These are phyloP conservation scores for Anser cygnoides DNA, from an alignment of 2,113 vertebrate genomes.

Conservation along the genomic window DNA sequence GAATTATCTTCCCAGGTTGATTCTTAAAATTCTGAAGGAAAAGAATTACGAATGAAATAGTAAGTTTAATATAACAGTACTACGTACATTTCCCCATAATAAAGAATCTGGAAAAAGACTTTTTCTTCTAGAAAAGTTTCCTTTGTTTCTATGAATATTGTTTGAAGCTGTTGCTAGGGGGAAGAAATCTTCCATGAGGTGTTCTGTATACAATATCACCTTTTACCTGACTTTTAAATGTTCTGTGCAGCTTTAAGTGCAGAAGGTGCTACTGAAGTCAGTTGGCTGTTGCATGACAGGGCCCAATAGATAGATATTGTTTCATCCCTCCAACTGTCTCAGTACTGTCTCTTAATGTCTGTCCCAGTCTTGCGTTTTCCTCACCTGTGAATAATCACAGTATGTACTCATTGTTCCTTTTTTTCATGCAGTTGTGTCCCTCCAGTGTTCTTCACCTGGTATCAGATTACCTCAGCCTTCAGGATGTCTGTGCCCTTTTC, in stretches of 20 bases:
- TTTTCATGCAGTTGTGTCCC: neutral
- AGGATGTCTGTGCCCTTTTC: neutral
- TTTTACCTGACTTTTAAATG: neutral
- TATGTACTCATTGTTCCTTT: neutral
- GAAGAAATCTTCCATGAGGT: neutral
- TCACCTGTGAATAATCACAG: neutral
- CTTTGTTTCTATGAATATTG: neutral
- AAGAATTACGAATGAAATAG: neutral
- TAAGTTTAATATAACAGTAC: neutral
- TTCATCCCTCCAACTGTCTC: neutral
- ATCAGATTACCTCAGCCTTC: neutral
- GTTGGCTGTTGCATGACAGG: neutral
- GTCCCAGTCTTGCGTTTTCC: fast-evolving
- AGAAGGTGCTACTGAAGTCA: neutral
- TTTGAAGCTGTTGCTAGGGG: neutral
- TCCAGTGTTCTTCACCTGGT: neutral
- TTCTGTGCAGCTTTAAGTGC: neutral
- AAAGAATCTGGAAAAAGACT: neutral
- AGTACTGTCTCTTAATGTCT: neutral
- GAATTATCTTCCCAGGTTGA: neutral
- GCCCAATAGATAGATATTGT: neutral
- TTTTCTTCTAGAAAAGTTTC: neutral
- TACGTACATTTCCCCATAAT: neutral
- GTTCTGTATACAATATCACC: neutral
- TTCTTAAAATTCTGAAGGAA: neutral